Conservation (phyloP, 2,888 invertebrate genomes). For the Protophormia terraenovae region DNA sequence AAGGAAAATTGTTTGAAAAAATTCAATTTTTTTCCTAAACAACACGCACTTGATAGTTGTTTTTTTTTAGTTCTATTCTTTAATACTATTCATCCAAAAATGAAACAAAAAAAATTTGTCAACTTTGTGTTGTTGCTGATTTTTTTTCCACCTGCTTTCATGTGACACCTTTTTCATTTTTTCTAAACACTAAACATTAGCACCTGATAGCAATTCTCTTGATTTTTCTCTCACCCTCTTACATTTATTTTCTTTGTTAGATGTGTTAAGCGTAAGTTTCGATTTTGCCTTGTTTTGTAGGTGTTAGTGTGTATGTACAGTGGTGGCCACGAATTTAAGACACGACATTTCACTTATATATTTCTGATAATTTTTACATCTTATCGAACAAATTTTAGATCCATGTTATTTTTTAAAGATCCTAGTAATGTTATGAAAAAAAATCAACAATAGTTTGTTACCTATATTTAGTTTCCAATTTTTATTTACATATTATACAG, state of each 20-base stretch:
- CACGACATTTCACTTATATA: too few species aligned
- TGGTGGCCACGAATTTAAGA: too few species aligned
- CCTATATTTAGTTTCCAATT: too few species aligned
- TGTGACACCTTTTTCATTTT: conserved; percentile 34
- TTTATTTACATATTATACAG: too few species aligned
- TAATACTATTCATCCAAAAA: not conserved
- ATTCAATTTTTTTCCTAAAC: not conserved
- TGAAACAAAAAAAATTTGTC: not conserved
- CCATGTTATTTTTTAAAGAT: too few species aligned
- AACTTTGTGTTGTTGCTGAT: not conserved
- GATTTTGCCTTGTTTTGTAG: too few species aligned
- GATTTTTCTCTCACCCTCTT: not conserved
- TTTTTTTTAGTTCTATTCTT: not conserved
- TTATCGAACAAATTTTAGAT: too few species aligned
- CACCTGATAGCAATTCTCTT: conserved; percentile 31
- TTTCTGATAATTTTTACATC: too few species aligned
- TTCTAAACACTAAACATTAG: not conserved
- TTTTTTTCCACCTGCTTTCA: conserved; percentile 1
- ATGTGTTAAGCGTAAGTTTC: too few species aligned
- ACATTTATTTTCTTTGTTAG: not conserved
- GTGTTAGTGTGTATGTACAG: not conserved
- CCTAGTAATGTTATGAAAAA: too few species aligned
- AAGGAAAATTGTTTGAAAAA: not conserved
- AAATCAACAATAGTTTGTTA: too few species aligned
- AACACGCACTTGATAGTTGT: not conserved